Conservation (phyloP, 2,888 invertebrate genomes). For the Spisula subtruncata region DNA sequence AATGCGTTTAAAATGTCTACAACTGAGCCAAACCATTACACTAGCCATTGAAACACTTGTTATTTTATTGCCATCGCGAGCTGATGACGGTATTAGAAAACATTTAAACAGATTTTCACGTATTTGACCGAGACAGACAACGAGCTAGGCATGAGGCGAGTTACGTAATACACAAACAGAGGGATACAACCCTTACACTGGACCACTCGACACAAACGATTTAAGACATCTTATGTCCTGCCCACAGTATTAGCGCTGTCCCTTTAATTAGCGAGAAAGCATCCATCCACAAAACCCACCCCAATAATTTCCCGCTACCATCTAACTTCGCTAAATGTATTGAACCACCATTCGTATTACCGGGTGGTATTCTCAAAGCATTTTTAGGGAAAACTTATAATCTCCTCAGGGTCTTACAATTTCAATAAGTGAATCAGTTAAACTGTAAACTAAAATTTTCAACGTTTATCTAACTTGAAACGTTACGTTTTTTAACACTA, state of each 20-base stretch:
- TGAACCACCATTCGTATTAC: too few relatives aligned
- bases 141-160: constrained; percentile 36
- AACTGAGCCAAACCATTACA: constrained; percentile 60
- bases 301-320: background rate
- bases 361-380: too few relatives aligned
- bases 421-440: too few relatives aligned
- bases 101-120: constrained; percentile 51
- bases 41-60: constrained; percentile 52
- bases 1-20: constrained; percentile 65
- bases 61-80: constrained; percentile 50
- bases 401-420: too few relatives aligned
- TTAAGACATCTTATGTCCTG: background rate
- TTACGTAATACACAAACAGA: constrained; percentile 44
- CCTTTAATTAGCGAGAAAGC: background rate
- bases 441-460: too few relatives aligned
- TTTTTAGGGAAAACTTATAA: too few relatives aligned
- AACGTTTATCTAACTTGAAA: too few relatives aligned
- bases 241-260: background rate
- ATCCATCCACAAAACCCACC: background rate
- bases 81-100: constrained; percentile 55
- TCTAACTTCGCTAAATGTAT: too few relatives aligned
- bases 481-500: too few relatives aligned
- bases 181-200: constrained; percentile 13
- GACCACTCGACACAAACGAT: background rate
- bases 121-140: constrained; percentile 46